These are phyloP conservation scores for Heliopora coerulea DNA, from an alignment of 92 coral and sea anemone genomes.

Conservation along the genomic window DNA sequence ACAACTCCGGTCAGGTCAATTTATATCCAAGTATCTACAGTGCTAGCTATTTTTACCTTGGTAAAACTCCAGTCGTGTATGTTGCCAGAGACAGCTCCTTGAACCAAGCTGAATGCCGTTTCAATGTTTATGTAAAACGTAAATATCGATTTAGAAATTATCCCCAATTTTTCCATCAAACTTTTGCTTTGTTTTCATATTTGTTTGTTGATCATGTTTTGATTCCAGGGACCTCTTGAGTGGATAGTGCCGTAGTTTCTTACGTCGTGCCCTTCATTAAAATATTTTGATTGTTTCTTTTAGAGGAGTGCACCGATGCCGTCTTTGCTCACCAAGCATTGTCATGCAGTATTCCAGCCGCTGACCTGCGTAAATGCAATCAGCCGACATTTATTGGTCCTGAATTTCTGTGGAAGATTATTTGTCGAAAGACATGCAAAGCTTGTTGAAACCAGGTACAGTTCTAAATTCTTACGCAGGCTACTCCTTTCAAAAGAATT, in stretches of 20 bases:
- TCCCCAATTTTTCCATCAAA: too few species aligned
- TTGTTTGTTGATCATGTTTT: too few species aligned
- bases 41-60: not conserved
- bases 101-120: not conserved
- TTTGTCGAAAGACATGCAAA: constrained; percentile 21
- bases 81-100: not conserved
- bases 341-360: not conserved
- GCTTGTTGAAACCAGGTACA: too few species aligned
- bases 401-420: not conserved
- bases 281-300: too few species aligned
- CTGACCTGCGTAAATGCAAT: not conserved
- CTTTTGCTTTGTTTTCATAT: too few species aligned
- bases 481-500: too few species aligned
- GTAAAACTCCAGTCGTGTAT: not conserved
- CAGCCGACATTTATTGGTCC: not conserved
- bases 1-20: constrained; percentile 13
- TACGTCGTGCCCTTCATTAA: too few species aligned
- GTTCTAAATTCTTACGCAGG: too few species aligned
- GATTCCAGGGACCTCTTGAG: too few species aligned
- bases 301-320: not conserved
- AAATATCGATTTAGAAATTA: too few species aligned
- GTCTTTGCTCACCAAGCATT: not conserved
- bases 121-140: not conserved
- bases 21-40: not conserved
- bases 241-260: too few species aligned